Evolutionary conservation across 92 coral and sea anemone species (phyloP).

Genomic region (Epizoanthus ramosus): DNA sequence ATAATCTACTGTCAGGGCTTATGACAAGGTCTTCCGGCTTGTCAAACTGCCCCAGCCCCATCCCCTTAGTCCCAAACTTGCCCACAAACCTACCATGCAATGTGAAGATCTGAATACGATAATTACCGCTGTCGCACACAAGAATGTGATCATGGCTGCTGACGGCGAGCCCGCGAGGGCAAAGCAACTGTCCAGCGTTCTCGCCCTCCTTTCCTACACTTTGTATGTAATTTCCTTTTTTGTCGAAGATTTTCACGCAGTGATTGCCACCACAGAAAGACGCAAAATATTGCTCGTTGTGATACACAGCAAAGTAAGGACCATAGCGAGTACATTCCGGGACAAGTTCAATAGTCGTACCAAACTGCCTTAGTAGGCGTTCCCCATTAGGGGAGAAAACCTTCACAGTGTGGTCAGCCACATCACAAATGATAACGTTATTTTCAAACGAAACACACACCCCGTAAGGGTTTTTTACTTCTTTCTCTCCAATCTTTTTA

Average conservation of each 20-base stretch:
- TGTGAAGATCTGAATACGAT: slow-evolving; percentile 50
- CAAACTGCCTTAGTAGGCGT: slow-evolving; percentile 3
- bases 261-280: slow-evolving; percentile 39
- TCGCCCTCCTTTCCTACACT: slow-evolving; percentile 22
- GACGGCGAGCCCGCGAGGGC: slow-evolving; percentile 32
- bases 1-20: slow-evolving; percentile 29
- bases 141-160: slow-evolving; percentile 42
- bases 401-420: slow-evolving; percentile 27
- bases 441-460: slow-evolving; percentile 25
- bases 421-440: slow-evolving; percentile 29
- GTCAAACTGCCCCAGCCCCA: slow-evolving; percentile 45
- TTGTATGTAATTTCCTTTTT: slow-evolving; percentile 18
- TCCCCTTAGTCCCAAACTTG: slow-evolving; percentile 36
- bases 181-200: slow-evolving; percentile 31
- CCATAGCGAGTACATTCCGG: slow-evolving; percentile 35
- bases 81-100: slow-evolving; percentile 58
- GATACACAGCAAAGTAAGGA: slow-evolving; percentile 32
- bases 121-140: slow-evolving; percentile 41
- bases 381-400: slow-evolving; percentile 28
- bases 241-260: slow-evolving; percentile 37
- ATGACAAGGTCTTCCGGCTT: slow-evolving; percentile 24
- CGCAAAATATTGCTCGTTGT: slow-evolving; percentile 28
- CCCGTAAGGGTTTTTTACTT: slow-evolving; percentile 24
- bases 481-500: slow-evolving; percentile 24
- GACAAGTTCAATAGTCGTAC: slow-evolving; percentile 18